Percentiles rank a stretch among this genome's conserved stretches.
Conservation (phyloP, 1,140 invertebrate species). For the Platorchestia sp. region DNA sequence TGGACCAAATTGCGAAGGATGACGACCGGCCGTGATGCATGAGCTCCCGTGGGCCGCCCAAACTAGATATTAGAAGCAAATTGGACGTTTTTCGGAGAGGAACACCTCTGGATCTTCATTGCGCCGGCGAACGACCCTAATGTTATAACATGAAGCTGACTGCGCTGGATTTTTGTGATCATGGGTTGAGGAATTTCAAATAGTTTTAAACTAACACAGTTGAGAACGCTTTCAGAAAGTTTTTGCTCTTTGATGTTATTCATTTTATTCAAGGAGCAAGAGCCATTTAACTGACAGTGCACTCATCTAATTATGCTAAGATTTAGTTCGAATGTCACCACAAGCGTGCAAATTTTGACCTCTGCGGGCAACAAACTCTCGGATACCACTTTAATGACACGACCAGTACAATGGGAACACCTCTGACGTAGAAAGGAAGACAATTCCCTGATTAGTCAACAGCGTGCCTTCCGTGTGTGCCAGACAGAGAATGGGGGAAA, state of each 20-base stretch:
- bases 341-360: too few species aligned
- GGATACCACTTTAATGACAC: too few species aligned
- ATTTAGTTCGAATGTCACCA: too few species aligned
- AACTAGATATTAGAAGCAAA: background rate
- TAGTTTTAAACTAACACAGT: background rate
- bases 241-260: background rate
- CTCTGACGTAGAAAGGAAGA: too few species aligned
- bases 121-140: background rate
- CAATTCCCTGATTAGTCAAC: too few species aligned
- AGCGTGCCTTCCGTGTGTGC: too few species aligned
- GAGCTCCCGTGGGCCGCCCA: background rate
- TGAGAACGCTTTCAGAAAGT: background rate
- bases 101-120: background rate
- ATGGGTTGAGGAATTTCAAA: background rate
- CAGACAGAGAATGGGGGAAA: too few species aligned
- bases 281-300: too few species aligned
- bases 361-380: too few species aligned
- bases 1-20: constrained; percentile 3
- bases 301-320: too few species aligned
- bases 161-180: background rate
- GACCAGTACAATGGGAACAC: too few species aligned
- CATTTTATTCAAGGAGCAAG: background rate
- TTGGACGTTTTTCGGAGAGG: background rate
- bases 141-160: background rate
- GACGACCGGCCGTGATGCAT: constrained; percentile 32